A percentile compares a stretch with the other conserved stretches of the same genome.
These are phyloP conservation scores for Gastracanthus pulcherrimus DNA, from an alignment of 2,888 invertebrate genomes.

Conservation along the genomic window DNA sequence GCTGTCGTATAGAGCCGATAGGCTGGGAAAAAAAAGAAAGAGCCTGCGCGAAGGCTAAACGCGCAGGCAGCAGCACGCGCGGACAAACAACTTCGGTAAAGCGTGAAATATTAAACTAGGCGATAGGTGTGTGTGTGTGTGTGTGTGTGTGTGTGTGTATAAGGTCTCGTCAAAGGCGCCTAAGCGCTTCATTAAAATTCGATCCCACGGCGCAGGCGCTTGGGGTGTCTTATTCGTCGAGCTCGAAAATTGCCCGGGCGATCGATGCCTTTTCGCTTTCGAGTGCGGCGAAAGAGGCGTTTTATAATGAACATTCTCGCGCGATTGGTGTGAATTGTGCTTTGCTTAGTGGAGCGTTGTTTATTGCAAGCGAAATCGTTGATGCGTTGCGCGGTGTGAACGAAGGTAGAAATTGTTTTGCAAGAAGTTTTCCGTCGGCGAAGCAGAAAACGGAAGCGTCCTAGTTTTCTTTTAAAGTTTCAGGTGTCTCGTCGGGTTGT, in stretches of 20 bases:
- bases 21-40: background rate
- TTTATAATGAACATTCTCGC: background rate
- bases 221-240: background rate
- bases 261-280: background rate
- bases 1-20: background rate
- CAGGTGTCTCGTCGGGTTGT: too few species aligned
- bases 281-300: too few species aligned
- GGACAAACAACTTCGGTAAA: background rate
- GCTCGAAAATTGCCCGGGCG: too few species aligned
- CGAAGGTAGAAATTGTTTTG: too few species aligned
- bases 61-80: background rate
- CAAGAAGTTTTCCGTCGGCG: too few species aligned
- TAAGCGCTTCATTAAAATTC: conserved; percentile 16
- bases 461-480: too few species aligned
- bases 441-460: too few species aligned
- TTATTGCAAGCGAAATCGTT: too few species aligned
- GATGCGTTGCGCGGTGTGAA: too few species aligned
- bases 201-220: background rate
- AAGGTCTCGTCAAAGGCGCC: background rate
- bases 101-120: background rate
- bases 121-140: background rate
- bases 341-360: too few species aligned
- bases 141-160: background rate
- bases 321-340: too few species aligned
- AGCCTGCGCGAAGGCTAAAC: background rate